Conservation (phyloP, 2,113 vertebrate genomes). For the Chauna torquata region DNA sequence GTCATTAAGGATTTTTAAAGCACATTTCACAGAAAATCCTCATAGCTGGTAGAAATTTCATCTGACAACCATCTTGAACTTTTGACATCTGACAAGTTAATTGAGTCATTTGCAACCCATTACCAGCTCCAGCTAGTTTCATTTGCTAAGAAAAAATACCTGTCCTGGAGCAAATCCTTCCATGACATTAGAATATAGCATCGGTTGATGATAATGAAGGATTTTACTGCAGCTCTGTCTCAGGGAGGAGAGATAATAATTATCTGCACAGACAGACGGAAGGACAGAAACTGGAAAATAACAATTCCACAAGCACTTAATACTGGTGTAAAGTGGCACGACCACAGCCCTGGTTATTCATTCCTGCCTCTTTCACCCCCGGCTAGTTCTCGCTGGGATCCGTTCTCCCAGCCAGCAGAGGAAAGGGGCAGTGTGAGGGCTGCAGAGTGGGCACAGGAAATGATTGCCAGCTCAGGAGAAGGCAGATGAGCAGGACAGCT, state of each 20-base stretch:
- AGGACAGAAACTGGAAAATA: background rate
- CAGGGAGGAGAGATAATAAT: background rate
- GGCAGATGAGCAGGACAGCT: background rate
- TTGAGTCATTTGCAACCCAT: background rate
- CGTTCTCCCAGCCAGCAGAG: background rate
- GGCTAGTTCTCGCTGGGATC: background rate
- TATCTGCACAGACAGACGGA: background rate
- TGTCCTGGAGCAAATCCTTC: background rate
- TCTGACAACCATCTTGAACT: background rate
- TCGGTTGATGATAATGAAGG: background rate
- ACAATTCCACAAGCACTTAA: background rate
- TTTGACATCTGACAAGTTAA: background rate
- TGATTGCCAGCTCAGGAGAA: background rate
- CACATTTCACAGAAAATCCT: background rate
- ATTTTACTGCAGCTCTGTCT: background rate
- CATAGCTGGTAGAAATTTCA: background rate
- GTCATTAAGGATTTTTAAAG: background rate
- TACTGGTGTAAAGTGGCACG: background rate
- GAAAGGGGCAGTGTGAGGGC: background rate
- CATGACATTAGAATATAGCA: background rate
- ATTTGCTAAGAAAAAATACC: slow-evolving; percentile 20
- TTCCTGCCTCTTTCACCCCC: background rate
- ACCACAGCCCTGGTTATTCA: background rate
- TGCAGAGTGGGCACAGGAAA: background rate
- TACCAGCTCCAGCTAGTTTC: background rate